Percentiles rank a stretch among this genome's conserved stretches.
Conservation (phyloP, 1,140 invertebrate species). For the Spodoptera frugiperda region DNA sequence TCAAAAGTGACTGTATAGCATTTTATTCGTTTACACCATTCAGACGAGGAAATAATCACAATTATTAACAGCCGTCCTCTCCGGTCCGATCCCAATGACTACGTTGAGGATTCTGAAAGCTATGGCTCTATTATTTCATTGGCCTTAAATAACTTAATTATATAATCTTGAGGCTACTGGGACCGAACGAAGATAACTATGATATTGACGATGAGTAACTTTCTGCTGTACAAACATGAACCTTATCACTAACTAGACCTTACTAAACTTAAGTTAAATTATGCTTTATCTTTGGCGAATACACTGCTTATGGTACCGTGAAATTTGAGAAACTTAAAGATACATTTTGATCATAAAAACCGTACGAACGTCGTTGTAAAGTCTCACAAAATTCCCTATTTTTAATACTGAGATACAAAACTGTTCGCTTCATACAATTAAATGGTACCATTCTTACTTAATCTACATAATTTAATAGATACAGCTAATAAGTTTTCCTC, state of each 20-base stretch:
- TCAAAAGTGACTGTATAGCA: conserved; percentile 38
- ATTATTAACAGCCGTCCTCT: conserved; percentile 19
- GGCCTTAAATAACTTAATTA: conserved; percentile 33
- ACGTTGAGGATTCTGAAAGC: neutral
- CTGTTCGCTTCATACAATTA: conserved; percentile 59
- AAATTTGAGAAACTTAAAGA: conserved; percentile 64
- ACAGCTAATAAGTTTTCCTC: conserved; percentile 65
- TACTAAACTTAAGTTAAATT: conserved; percentile 70
- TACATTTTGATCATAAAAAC: conserved; percentile 69
- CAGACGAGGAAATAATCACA: conserved; percentile 29
- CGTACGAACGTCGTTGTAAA: conserved; percentile 82
- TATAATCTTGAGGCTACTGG: conserved; percentile 18
- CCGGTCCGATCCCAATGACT: conserved; percentile 26
- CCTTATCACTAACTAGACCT: conserved; percentile 62
- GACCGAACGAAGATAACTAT: conserved; percentile 35
- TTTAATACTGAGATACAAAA: conserved; percentile 78
- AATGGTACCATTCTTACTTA: conserved; percentile 73
- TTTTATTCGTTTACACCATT: conserved; percentile 10
- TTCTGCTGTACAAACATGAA: conserved; percentile 49
- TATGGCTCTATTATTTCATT: conserved; percentile 23
- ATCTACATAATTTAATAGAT: conserved; percentile 50
- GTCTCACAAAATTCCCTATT: conserved; percentile 80
- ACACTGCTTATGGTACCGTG: conserved; percentile 81
- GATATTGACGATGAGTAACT: conserved; percentile 30
- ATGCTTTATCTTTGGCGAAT: conserved; percentile 86